Percentiles rank a stretch among this genome's conserved stretches.
Evolutionary conservation across 2,888 invertebrate genomes (phyloP).

Genomic region (Steinernema carpocapsae): DNA sequence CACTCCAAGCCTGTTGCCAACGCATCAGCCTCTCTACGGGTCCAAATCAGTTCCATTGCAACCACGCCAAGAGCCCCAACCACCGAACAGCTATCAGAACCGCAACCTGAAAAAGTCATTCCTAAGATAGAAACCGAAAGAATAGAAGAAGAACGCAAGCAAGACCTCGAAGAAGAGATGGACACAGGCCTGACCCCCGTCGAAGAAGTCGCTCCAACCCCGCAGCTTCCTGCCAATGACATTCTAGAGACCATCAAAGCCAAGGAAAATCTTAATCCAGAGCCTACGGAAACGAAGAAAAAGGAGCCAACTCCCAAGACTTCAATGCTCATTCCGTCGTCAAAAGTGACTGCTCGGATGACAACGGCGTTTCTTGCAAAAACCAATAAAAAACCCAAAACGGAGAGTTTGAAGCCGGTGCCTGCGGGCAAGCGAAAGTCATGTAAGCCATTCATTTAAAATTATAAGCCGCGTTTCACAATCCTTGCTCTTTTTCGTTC

Average conservation of each 20-base stretch:
- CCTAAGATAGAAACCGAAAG: too few species aligned
- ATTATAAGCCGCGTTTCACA: too few species aligned
- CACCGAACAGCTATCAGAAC: background rate
- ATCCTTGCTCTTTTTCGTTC: too few species aligned
- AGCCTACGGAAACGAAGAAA: background rate
- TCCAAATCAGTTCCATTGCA: background rate
- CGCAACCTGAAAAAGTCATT: too few species aligned
- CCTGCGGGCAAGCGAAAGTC: background rate
- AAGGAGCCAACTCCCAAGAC: background rate
- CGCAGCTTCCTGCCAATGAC: background rate
- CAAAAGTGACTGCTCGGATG: constrained; percentile 20
- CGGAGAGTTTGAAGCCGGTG: background rate
- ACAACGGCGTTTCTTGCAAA: constrained; percentile 1
- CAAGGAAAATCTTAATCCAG: background rate
- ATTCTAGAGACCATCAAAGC: background rate
- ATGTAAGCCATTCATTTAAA: background rate
- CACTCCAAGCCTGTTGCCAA: background rate
- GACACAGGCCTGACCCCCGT: background rate
- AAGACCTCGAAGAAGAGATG: background rate
- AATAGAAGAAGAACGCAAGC: constrained; percentile 1
- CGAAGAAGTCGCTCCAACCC: background rate
- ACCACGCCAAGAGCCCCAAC: background rate
- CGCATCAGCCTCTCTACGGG: constrained; percentile 1
- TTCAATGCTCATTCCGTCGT: constrained; percentile 12
- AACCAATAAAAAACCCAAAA: background rate